A percentile compares a stretch with the other conserved stretches of the same genome.
Conservation (phyloP, 2,797 vertebrate genomes). For the Atherinosoma microstoma region DNA sequence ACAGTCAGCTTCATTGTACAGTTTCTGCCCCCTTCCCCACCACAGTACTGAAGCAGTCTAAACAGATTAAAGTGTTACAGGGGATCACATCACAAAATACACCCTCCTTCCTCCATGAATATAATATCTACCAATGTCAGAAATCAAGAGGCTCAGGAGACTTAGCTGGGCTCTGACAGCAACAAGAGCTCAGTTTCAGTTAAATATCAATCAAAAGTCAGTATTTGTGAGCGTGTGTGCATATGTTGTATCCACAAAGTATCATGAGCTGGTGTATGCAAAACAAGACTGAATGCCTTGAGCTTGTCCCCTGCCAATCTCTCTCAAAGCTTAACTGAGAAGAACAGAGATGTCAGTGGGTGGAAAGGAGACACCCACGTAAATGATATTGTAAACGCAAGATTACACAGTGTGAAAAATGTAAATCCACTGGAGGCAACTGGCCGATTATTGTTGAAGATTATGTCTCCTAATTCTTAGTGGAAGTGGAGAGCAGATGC, state of each 20-base stretch:
- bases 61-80: constrained; percentile 87
- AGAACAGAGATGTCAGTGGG: constrained; percentile 77
- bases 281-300: constrained; percentile 69
- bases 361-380: constrained; percentile 77
- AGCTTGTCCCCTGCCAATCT: constrained; percentile 85
- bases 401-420: constrained; percentile 83
- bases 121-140: constrained; percentile 85
- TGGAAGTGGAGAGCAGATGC: constrained; percentile 67
- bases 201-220: constrained; percentile 84
- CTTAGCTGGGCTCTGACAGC: constrained; percentile 83
- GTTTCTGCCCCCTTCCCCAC: constrained; percentile 66
- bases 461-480: constrained; percentile 78
- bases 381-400: constrained; percentile 84
- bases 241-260: constrained; percentile 54
- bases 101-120: constrained; percentile 72
- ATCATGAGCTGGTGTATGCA: constrained; percentile 72
- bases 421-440: constrained; percentile 79
- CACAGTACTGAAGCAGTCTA: constrained; percentile 80
- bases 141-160: constrained; percentile 83
- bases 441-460: constrained; percentile 77
- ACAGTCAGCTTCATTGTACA: constrained; percentile 68
- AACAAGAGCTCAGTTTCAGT: constrained; percentile 84
- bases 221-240: constrained; percentile 22
- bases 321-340: constrained; percentile 68
- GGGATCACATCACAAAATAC: constrained; percentile 81